Conservation (phyloP, 2,113 vertebrate species). For the Oxygymnocypris stewartii region DNA sequence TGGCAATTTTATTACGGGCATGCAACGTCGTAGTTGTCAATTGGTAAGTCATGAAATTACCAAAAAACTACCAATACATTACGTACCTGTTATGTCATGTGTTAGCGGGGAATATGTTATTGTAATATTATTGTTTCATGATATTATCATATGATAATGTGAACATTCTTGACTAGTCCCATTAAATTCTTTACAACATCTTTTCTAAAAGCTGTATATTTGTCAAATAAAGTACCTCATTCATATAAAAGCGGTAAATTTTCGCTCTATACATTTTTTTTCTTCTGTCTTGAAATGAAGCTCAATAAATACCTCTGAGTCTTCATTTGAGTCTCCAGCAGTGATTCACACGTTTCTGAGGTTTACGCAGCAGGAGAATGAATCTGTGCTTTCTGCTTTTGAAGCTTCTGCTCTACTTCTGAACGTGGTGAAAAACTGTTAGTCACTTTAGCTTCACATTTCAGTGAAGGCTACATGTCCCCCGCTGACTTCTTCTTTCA, state of each 20-base stretch:
- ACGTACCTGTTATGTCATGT: too few species aligned
- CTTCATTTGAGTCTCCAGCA: conserved; percentile 6
- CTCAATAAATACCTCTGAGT: not conserved
- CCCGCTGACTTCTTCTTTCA: not conserved
- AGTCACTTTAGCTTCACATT: conserved; percentile 23
- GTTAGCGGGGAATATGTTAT: too few species aligned
- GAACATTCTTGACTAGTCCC: not conserved
- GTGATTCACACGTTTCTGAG: conserved; percentile 31
- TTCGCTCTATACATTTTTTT: not conserved
- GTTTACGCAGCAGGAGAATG: not conserved
- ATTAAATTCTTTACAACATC: not conserved
- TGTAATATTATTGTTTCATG: not conserved
- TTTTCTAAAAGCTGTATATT: not conserved
- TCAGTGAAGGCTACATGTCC: not conserved
- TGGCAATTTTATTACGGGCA: too few species aligned
- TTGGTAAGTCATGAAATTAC: too few species aligned
- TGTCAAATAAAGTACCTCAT: not conserved
- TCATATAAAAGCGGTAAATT: not conserved
- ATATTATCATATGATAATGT: not conserved
- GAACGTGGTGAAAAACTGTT: conserved; percentile 40
- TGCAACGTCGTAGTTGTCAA: too few species aligned
- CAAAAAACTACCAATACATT: too few species aligned
- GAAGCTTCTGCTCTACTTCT: conserved; percentile 15
- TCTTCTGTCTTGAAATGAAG: not conserved
- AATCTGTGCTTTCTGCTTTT: not conserved